A percentile compares a stretch with the other conserved stretches of the same genome.
Evolutionary conservation across 2,888 invertebrate species (phyloP).

Genomic region (Clepsis dumicolana): DNA sequence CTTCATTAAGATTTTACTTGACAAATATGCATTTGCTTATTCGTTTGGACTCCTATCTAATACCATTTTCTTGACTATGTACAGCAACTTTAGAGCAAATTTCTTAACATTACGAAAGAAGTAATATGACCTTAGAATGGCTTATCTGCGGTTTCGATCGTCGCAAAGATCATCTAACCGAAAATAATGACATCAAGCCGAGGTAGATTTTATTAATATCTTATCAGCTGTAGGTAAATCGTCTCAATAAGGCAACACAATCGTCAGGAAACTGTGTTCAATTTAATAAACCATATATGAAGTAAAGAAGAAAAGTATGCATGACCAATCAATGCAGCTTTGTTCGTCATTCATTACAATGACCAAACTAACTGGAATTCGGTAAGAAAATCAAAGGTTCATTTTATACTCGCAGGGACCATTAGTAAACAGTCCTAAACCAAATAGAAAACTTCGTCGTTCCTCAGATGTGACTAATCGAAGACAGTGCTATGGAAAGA

Average conservation of each 20-base stretch:
- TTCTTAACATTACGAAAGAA: constrained; percentile 1
- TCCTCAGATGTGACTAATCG: too few species aligned
- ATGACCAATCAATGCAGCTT: too few species aligned
- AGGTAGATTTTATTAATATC: neutral
- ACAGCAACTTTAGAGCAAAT: neutral
- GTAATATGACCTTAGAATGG: neutral
- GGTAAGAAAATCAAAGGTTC: too few species aligned
- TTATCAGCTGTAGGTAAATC: constrained; percentile 3
- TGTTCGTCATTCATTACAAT: neutral
- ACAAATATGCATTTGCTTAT: neutral
- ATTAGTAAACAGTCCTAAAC: too few species aligned
- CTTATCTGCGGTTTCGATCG: neutral
- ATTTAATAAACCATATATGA: neutral
- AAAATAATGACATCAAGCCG: neutral
- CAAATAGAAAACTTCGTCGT: too few species aligned
- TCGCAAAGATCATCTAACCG: constrained; percentile 1
- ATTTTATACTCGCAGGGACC: too few species aligned
- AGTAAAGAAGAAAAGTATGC: neutral
- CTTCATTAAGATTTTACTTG: constrained; percentile 1
- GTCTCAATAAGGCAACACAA: neutral
- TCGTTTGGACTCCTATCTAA: neutral
- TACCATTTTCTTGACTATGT: neutral
- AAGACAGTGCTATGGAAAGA: too few species aligned
- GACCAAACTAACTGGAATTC: too few species aligned
- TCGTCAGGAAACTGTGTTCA: neutral